phyloP scores from a whole-genome alignment of 2,797 vertebrate species.

The Gymnoscopelus microlampas region DNA sequence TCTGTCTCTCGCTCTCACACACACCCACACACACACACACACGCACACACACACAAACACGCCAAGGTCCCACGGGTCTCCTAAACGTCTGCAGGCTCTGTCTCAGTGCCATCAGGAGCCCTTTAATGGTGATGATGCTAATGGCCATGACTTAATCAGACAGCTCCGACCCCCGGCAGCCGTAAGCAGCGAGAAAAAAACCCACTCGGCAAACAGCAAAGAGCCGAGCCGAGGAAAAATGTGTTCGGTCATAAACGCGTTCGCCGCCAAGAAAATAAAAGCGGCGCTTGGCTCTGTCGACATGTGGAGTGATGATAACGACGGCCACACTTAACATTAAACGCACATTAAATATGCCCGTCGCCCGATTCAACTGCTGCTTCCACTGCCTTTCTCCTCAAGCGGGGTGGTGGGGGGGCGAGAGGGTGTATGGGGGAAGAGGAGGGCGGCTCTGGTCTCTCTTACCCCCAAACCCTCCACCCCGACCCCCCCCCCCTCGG shows the following conservation, averaged over 20 bases:
- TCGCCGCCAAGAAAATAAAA: constrained; percentile 5
- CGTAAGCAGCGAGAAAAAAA: neutral
- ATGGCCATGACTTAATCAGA: constrained; percentile 72
- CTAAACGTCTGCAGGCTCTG: constrained; percentile 54
- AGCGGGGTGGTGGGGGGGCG: constrained; percentile 75
- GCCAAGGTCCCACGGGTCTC: constrained; percentile 57
- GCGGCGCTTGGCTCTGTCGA: constrained; percentile 33
- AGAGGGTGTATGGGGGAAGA: too few species aligned
- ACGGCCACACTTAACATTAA: constrained; percentile 57
- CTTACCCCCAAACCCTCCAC: too few species aligned
- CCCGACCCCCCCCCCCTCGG: constrained; percentile 30
- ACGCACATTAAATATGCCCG: constrained; percentile 47
- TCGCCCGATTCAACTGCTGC: constrained; percentile 81
- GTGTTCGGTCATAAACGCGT: constrained; percentile 51
- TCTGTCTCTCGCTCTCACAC: constrained; percentile 14
- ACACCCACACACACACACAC: constrained; percentile 7
- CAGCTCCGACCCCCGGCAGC: constrained; percentile 26
- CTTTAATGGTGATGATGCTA: constrained; percentile 63
- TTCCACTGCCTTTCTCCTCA: constrained; percentile 83
- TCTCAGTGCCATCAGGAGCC: constrained; percentile 59
- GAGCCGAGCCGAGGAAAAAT: constrained; percentile 48
- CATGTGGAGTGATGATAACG: constrained; percentile 50
- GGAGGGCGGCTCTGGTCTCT: too few species aligned
- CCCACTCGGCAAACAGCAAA: constrained; percentile 44
- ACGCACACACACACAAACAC: constrained; percentile 24